A percentile compares a stretch with the other conserved stretches of the same genome.
These are phyloP conservation scores for Zapornia atra DNA, from an alignment of 2,113 vertebrate genomes.

Conservation along the genomic window DNA sequence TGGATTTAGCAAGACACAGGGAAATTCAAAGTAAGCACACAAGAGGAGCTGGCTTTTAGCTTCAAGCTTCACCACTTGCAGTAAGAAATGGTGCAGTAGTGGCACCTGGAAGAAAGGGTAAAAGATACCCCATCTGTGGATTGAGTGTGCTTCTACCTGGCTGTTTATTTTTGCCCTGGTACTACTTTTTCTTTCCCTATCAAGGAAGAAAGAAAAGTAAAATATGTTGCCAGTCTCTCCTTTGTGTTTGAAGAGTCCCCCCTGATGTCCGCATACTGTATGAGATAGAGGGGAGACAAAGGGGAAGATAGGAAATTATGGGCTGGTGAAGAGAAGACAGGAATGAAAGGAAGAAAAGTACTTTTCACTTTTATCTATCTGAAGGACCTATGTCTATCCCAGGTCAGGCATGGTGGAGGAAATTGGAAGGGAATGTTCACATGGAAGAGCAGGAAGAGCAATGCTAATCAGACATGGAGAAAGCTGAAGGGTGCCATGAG, in stretches of 20 bases:
- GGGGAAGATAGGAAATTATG: not conserved
- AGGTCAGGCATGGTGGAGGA: not conserved
- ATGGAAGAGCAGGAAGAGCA: not conserved
- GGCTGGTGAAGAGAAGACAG: not conserved
- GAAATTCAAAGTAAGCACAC: not conserved
- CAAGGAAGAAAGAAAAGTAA: not conserved
- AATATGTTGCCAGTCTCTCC: not conserved
- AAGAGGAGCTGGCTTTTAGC: not conserved
- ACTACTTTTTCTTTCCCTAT: not conserved
- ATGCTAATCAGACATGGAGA: not conserved
- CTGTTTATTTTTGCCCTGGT: not conserved
- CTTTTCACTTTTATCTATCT: not conserved
- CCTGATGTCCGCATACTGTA: not conserved
- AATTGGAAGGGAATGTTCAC: not conserved
- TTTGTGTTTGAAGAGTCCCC: not conserved
- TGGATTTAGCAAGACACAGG: not conserved
- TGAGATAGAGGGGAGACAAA: not conserved
- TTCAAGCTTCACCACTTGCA: not conserved
- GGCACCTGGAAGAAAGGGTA: not conserved
- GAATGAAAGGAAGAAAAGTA: not conserved
- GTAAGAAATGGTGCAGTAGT: not conserved
- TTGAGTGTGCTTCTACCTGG: not conserved
- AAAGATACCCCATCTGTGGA: not conserved
- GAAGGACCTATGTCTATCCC: not conserved
- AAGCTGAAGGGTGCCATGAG: not conserved